phyloP scores from a whole-genome alignment of 2,113 vertebrate genomes.

The Tachycineta bicolor region DNA sequence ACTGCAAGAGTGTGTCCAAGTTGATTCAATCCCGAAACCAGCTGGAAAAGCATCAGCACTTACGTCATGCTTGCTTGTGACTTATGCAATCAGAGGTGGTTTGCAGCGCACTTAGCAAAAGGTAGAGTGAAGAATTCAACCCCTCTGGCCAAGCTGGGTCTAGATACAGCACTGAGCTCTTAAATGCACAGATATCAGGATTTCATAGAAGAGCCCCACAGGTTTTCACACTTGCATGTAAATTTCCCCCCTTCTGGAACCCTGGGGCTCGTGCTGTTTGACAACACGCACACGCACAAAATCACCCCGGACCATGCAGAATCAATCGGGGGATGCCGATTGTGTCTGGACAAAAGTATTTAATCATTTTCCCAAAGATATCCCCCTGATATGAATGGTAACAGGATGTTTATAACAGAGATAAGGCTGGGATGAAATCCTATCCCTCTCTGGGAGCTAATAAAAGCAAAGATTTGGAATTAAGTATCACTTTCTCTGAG shows the following conservation, averaged over 20 bases:
- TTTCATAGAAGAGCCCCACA: accelerated
- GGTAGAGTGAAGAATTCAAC: background rate
- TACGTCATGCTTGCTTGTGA: accelerated
- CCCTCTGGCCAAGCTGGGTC: background rate
- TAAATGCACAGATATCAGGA: background rate
- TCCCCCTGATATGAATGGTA: slow-evolving; percentile 75
- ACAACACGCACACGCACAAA: background rate
- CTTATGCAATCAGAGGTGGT: background rate
- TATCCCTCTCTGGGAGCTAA: slow-evolving; percentile 76
- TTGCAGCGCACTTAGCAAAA: background rate
- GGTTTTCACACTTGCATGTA: background rate
- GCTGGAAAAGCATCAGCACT: background rate
- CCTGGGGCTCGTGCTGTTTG: background rate
- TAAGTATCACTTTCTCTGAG: slow-evolving; percentile 83
- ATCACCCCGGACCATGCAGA: background rate
- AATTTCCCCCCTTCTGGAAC: background rate
- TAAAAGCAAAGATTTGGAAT: slow-evolving; percentile 81
- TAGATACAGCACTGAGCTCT: background rate
- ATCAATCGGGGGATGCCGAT: background rate
- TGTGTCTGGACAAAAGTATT: slow-evolving; percentile 60
- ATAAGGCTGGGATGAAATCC: slow-evolving; percentile 78
- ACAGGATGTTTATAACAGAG: slow-evolving; percentile 83
- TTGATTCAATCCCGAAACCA: background rate
- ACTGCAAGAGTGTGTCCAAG: background rate
- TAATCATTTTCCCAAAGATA: slow-evolving; percentile 75